Evolutionary conservation across 2,797 vertebrate genomes (phyloP).

Genomic region (Lagorchestes hirsutus): DNA sequence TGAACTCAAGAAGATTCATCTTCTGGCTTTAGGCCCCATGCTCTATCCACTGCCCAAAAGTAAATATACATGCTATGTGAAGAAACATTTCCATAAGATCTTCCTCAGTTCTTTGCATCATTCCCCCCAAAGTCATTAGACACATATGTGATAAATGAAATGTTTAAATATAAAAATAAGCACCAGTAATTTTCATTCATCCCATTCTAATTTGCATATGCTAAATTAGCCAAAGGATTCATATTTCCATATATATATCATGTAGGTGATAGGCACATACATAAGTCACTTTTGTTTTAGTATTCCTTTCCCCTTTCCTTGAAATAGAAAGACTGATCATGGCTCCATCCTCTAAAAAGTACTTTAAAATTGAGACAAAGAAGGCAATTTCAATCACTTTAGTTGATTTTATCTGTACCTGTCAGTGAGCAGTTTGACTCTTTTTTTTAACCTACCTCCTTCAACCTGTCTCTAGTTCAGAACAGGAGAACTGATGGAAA

Average conservation of each 20-base stretch:
- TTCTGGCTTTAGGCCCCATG: not conserved
- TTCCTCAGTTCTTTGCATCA: not conserved
- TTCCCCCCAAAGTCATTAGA: not conserved
- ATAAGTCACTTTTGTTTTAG: slow-evolving; percentile 35
- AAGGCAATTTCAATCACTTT: slow-evolving; percentile 22
- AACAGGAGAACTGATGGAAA: not conserved
- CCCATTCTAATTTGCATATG: slow-evolving; percentile 31
- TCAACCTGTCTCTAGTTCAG: not conserved
- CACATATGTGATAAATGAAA: slow-evolving; percentile 16
- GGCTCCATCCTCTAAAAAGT: slow-evolving; percentile 52
- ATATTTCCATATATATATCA: slow-evolving; percentile 47
- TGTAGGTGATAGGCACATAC: not conserved
- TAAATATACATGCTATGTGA: not conserved
- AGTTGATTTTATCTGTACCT: not conserved
- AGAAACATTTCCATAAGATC: slow-evolving; percentile 39
- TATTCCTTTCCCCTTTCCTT: not conserved
- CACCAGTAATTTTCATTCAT: slow-evolving; percentile 42
- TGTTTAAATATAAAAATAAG: slow-evolving; percentile 47
- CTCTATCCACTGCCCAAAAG: not conserved
- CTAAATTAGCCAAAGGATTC: slow-evolving; percentile 56
- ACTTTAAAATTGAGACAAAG: slow-evolving; percentile 40
- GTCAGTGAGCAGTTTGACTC: not conserved
- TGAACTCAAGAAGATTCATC: not conserved
- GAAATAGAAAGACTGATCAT: slow-evolving; percentile 51
- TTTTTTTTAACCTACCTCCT: not conserved